Evolutionary conservation across 2,888 invertebrate species (phyloP).

Genomic region (Oscheius sp.): DNA sequence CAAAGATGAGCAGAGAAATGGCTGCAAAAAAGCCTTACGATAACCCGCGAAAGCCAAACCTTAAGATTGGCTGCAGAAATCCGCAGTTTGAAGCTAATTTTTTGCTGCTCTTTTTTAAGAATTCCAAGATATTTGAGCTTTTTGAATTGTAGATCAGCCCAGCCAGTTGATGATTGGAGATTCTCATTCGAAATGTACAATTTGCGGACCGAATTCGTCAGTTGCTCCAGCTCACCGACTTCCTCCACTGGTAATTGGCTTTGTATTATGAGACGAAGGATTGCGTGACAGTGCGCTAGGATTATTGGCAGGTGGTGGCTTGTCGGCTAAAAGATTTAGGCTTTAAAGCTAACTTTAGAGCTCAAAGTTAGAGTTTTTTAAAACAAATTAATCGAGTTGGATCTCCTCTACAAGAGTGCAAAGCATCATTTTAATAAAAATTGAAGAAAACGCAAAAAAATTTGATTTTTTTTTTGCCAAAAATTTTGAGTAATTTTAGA

Average conservation of each 20-base stretch:
- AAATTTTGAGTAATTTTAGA: too few relatives aligned
- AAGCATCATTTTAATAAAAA: too few relatives aligned
- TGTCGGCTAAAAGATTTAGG: too few relatives aligned
- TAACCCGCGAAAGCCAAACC: not conserved
- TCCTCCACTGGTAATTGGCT: not conserved
- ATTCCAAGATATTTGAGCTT: not conserved
- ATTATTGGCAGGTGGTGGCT: not conserved
- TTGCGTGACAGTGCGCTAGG: not conserved
- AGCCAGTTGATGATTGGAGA: not conserved
- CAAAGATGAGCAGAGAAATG: constrained; percentile 28
- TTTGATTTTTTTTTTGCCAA: too few relatives aligned
- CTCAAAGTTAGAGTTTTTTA: too few relatives aligned
- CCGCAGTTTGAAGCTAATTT: not conserved
- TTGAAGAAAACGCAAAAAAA: too few relatives aligned
- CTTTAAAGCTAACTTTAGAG: too few relatives aligned
- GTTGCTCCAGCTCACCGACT: not conserved
- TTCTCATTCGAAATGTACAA: constrained; percentile 18
- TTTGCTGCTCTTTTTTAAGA: not conserved
- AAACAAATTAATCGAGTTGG: too few relatives aligned
- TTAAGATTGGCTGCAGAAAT: not conserved
- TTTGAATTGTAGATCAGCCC: not conserved
- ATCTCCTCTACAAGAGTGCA: too few relatives aligned
- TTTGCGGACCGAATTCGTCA: not conserved
- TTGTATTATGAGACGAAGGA: not conserved
- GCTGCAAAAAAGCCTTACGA: not conserved